These are phyloP conservation scores for Gerris lacustris DNA, from an alignment of 2,888 invertebrate genomes.

Conservation along the genomic window DNA sequence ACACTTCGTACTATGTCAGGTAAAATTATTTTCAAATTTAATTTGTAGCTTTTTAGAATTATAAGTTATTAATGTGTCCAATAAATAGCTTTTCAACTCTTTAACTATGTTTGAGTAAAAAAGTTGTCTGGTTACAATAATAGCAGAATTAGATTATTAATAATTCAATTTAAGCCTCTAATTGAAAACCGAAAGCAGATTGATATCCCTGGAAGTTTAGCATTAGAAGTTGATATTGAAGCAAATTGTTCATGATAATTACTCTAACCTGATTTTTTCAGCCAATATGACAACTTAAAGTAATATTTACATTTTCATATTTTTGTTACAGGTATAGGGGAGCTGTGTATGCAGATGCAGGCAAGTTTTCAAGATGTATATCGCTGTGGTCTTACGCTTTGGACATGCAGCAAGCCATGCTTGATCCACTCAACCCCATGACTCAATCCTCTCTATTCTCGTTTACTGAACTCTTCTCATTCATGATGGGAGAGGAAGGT, in stretches of 20 bases:
- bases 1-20: conserved; percentile 91
- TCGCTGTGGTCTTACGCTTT: conserved; percentile 93
- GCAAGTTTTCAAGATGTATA: conserved; percentile 78
- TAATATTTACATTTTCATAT: not conserved
- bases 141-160: no score
- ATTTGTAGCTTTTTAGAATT: not conserved
- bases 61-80: no score
- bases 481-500: conserved; percentile 82
- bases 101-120: no score
- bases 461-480: conserved; percentile 87
- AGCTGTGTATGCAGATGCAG: conserved; percentile 87
- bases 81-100: no score
- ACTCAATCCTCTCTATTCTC: conserved; percentile 88
- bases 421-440: conserved; percentile 86
- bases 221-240: no score
- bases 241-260: no score
- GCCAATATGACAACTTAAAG: no score
- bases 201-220: no score
- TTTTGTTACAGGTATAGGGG: conserved; percentile 44
- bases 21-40: conserved; percentile 41
- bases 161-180: no score
- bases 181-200: no score
- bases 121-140: no score
- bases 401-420: conserved; percentile 87
- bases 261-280: no score